Percentiles rank a stretch among this genome's conserved stretches.
Conservation (phyloP, 2,113 vertebrate species). For the Neogobius melanostomus region DNA sequence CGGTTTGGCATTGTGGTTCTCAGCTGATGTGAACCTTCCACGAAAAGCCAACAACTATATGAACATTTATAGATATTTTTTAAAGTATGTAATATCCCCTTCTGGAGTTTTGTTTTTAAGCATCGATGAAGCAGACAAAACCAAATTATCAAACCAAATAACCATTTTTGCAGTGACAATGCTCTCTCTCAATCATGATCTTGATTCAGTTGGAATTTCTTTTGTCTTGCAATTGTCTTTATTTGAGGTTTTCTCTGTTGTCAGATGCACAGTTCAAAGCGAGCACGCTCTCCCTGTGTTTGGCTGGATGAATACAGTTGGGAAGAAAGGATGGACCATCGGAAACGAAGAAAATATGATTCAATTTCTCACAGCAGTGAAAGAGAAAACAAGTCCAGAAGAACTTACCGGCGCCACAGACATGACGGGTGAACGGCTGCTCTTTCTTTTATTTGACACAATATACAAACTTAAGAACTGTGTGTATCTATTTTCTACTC, state of each 20-base stretch:
- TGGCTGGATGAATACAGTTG: slow-evolving; percentile 83
- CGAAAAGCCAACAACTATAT: no score
- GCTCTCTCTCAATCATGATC: no score
- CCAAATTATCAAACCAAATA: no score
- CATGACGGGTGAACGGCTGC: slow-evolving; percentile 81
- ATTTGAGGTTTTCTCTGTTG: slow-evolving; percentile 9
- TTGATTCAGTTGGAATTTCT: no score
- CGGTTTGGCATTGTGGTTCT: no score
- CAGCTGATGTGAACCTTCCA: no score
- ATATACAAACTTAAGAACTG: no score
- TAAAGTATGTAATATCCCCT: no score
- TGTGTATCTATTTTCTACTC: neutral
- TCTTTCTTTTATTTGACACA: neutral
- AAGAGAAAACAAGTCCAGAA: slow-evolving; percentile 83
- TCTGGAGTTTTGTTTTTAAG: no score
- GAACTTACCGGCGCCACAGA: slow-evolving; percentile 63
- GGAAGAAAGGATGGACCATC: slow-evolving; percentile 80
- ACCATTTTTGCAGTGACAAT: no score
- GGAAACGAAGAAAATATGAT: slow-evolving; percentile 80
- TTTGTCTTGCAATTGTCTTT: neutral
- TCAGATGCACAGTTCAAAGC: slow-evolving; percentile 88
- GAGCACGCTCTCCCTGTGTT: slow-evolving; percentile 76
- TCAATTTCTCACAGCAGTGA: slow-evolving; percentile 84
- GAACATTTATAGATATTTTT: no score
- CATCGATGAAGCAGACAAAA: no score